Percentiles rank a stretch among this genome's conserved stretches.
phyloP scores from a whole-genome alignment of 1,140 invertebrate genomes.

The Lordiphosa mommai region DNA sequence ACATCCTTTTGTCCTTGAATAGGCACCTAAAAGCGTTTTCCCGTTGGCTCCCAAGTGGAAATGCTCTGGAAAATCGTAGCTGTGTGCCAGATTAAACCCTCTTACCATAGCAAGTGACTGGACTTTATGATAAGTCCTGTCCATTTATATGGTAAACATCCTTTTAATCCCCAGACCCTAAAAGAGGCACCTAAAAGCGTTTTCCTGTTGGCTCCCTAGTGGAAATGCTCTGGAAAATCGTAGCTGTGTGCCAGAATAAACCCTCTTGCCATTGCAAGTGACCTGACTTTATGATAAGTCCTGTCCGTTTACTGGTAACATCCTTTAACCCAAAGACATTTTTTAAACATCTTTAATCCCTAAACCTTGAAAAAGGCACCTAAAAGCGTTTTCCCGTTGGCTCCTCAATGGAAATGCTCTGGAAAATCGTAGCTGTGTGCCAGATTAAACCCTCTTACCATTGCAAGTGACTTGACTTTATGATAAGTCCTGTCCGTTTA shows the following conservation, averaged over 20 bases:
- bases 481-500: slow-evolving; percentile 27
- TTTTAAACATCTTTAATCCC: too few relatives aligned
- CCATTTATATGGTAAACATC: slow-evolving; percentile 45
- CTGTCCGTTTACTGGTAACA: slow-evolving; percentile 34
- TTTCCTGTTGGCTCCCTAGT: slow-evolving; percentile 51
- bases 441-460: slow-evolving; percentile 34
- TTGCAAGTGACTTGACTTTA: slow-evolving; percentile 39
- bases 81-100: slow-evolving; percentile 54
- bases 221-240: slow-evolving; percentile 62
- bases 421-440: slow-evolving; percentile 73
- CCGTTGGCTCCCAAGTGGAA: slow-evolving; percentile 31
- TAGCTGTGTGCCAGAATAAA: slow-evolving; percentile 59
- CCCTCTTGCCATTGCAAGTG: slow-evolving; percentile 38
- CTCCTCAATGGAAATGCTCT: slow-evolving; percentile 37
- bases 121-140: slow-evolving; percentile 7
- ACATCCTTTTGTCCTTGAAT: background rate
- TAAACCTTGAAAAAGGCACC: slow-evolving; percentile 22
- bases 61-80: slow-evolving; percentile 66
- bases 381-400: slow-evolving; percentile 69
- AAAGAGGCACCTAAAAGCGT: slow-evolving; percentile 60
- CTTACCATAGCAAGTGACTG: slow-evolving; percentile 45
- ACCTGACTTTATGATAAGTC: slow-evolving; percentile 7
- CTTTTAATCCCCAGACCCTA: too few relatives aligned
- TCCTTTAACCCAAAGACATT: too few relatives aligned
- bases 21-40: slow-evolving; percentile 72